These are phyloP conservation scores for Drosophila neocordata DNA, from an alignment of 1,140 invertebrate genomes.

Conservation along the genomic window DNA sequence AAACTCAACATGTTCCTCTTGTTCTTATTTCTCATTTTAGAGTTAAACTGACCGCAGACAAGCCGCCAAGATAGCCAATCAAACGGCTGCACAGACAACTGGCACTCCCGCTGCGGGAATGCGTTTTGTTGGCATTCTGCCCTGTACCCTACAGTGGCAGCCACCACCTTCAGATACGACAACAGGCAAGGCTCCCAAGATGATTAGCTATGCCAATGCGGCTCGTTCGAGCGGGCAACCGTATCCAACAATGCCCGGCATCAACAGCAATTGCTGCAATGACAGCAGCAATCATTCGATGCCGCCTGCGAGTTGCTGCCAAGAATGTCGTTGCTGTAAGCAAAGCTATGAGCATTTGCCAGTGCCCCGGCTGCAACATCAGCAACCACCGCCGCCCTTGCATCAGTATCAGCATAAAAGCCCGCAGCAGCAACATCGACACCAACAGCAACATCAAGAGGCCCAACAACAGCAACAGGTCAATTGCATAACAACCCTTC, in stretches of 20 bases:
- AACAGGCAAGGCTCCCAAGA: slow-evolving; percentile 56
- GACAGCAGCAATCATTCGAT: slow-evolving; percentile 7
- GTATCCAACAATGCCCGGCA: slow-evolving; percentile 34
- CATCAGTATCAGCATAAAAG: slow-evolving; percentile 20
- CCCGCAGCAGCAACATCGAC: slow-evolving; percentile 9
- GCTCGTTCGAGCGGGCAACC: slow-evolving; percentile 40
- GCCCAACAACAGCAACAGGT: slow-evolving; percentile 40
- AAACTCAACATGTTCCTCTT: neutral
- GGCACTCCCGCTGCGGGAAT: slow-evolving; percentile 60
- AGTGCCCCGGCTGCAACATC: slow-evolving; percentile 52
- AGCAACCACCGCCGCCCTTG: slow-evolving; percentile 46
- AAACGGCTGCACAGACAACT: slow-evolving; percentile 14
- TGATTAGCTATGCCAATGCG: slow-evolving; percentile 38
- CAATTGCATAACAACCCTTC: slow-evolving; percentile 61
- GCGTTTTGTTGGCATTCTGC: slow-evolving; percentile 64
- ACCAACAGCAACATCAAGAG: slow-evolving; percentile 4
- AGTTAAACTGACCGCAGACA: slow-evolving; percentile 12
- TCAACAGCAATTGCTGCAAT: slow-evolving; percentile 29
- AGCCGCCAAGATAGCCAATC: slow-evolving; percentile 55
- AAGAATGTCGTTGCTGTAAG: slow-evolving; percentile 49
- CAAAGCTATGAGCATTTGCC: slow-evolving; percentile 63
- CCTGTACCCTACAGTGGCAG: slow-evolving; percentile 63
- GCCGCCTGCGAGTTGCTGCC: slow-evolving; percentile 33
- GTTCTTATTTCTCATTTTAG: slow-evolving; percentile 10
- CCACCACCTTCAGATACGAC: slow-evolving; percentile 10